Evolutionary conservation across 2,888 invertebrate species (phyloP), one percentile per base, ranked within the genome.

Genomic region (Stenchaetothrips biformis): DNA sequence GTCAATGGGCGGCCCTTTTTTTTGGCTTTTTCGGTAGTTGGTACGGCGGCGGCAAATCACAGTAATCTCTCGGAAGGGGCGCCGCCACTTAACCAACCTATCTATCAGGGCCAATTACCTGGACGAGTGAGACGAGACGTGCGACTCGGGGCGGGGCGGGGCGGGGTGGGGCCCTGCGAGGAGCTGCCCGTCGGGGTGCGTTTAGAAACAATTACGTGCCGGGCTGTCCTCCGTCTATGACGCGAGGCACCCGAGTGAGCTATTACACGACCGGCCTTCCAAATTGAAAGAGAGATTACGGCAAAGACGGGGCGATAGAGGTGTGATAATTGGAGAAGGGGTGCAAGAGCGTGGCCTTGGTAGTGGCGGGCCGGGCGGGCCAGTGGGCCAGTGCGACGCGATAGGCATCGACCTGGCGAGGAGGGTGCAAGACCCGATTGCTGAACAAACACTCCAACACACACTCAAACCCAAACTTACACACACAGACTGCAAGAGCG

Each of bases 221-320:
- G 37, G 37, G 37, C 37, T 37, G 37, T 37, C 37, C 37, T 37
- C 67, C 67, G 67, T 25, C 67, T 74, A 74, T 74, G 67, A 37
- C 37, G 37, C 37, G 37, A n/a, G n/a, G n/a, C n/a, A n/a, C n/a
- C n/a, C 37, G 67, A 74, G 67, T 74, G 67, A 74, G 67, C 67
- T 74, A 74, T 74, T 74, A 74, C 67, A 11, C 67, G 37, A 37
- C 37, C 37, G 37, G 37, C 37, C 37, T 37, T 37, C 37, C 37
- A 37, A 37, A 37, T 37, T 37, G 37, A 37, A 37, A 37, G 37
- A 37, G 37, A 37, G 25, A 74, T 74, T 21, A 21, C 67, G n/a
- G 25, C 8, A 25, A 74, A 25, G 67, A 25, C 21, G 37, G 37
- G 37, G 37, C 37, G 37, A 37, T 74, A 74, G 67, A 74, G 67